Conservation (phyloP, 2,888 invertebrate species). For the Thereva unica region DNA sequence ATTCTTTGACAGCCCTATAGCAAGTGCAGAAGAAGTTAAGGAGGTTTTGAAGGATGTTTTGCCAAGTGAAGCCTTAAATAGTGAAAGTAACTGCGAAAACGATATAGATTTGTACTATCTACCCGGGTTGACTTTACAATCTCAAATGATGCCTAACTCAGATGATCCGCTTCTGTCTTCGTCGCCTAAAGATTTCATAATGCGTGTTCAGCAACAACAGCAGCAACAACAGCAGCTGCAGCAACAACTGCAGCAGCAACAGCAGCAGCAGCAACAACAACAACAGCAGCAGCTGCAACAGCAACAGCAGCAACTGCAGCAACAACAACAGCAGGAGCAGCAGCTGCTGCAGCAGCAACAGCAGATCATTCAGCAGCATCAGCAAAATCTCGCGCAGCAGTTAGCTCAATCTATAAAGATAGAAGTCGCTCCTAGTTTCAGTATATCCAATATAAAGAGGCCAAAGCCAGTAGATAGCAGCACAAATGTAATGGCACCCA, state of each 20-base stretch:
- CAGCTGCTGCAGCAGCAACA: conserved; percentile 48
- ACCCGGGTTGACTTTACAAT: conserved; percentile 65
- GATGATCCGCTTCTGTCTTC: conserved; percentile 84
- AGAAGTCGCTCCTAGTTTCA: neutral
- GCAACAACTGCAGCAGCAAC: conserved; percentile 42
- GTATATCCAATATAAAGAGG: neutral
- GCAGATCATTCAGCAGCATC: conserved; percentile 34
- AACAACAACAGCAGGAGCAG: conserved; percentile 41
- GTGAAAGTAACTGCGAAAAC: conserved; percentile 60
- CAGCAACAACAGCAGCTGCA: conserved; percentile 29
- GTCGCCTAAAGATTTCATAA: conserved; percentile 76
- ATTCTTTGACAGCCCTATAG: conserved; percentile 80
- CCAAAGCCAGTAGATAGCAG: neutral
- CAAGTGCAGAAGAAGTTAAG: conserved; percentile 84
- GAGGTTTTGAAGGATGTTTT: conserved; percentile 83
- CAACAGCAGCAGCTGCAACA: conserved; percentile 37
- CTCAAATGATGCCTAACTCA: conserved; percentile 85
- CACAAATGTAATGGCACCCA: neutral
- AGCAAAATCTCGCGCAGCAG: neutral
- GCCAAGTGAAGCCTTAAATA: conserved; percentile 72
- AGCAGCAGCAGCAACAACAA: conserved; percentile 43
- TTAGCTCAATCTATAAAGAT: neutral
- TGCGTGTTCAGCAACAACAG: conserved; percentile 44
- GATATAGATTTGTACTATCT: conserved; percentile 58
- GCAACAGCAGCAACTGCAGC: conserved; percentile 21